phyloP scores from a whole-genome alignment of 92 coral and sea anemone genomes.

The Pocillopora grandis region DNA sequence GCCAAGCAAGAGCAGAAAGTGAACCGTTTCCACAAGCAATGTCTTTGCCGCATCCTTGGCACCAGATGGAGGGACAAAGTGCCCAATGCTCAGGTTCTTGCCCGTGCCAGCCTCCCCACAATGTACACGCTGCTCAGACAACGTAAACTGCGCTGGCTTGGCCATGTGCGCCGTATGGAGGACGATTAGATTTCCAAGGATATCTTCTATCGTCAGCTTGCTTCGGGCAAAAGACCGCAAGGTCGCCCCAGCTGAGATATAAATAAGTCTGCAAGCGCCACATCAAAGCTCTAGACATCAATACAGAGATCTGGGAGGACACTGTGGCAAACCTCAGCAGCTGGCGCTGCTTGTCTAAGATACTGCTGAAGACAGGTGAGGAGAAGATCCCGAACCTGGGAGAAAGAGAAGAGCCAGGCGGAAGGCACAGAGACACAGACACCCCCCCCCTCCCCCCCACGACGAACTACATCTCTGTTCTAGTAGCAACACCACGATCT shows the following conservation, averaged over 20 bases:
- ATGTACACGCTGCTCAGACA: slow-evolving; percentile 46
- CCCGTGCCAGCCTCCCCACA: slow-evolving; percentile 36
- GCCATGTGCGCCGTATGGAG: slow-evolving; percentile 29
- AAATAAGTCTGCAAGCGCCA: slow-evolving; percentile 7
- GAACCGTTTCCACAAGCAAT: slow-evolving; percentile 40
- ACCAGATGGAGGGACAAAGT: slow-evolving; percentile 51
- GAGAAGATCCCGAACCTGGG: slow-evolving; percentile 11
- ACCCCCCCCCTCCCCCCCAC: background rate
- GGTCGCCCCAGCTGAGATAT: background rate
- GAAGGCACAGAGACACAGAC: background rate
- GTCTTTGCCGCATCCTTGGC: slow-evolving; percentile 44
- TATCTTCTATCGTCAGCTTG: slow-evolving; percentile 29
- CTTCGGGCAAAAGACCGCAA: slow-evolving; percentile 13
- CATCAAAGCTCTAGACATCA: background rate
- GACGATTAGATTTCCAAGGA: background rate
- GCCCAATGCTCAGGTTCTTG: slow-evolving; percentile 38
- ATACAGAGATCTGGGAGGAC: no score
- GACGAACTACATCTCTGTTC: background rate
- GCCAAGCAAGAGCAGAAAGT: slow-evolving; percentile 46
- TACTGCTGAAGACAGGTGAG: slow-evolving; percentile 1
- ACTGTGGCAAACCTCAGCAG: slow-evolving; percentile 12
- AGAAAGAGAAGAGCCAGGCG: background rate
- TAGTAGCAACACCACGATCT: no score
- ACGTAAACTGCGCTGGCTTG: slow-evolving; percentile 59
- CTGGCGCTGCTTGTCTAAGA: slow-evolving; percentile 1